phyloP scores from a whole-genome alignment of 2,888 invertebrate species.

The Phortica okadai region DNA sequence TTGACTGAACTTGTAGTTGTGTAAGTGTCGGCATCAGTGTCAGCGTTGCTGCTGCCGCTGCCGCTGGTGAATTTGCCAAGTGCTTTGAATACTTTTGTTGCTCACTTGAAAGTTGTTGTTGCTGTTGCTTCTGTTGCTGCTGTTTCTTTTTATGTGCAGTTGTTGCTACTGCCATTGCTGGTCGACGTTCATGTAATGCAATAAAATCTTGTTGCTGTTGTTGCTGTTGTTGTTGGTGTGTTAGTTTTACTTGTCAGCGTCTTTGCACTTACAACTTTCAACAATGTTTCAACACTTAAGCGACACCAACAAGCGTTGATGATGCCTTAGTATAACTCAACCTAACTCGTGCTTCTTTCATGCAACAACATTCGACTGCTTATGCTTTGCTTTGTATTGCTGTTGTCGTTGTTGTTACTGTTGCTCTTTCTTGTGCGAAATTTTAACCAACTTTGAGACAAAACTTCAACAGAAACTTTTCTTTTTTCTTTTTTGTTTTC shows the following conservation, averaged over 20 bases:
- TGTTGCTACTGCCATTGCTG: conserved; percentile 38
- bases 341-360: neutral
- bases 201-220: conserved; percentile 42
- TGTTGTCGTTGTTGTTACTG: conserved; percentile 37
- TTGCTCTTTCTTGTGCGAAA: conserved; percentile 37
- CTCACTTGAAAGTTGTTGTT: conserved; percentile 30
- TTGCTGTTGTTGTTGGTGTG: conserved; percentile 39
- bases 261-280: conserved; percentile 68
- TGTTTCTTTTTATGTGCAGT: conserved; percentile 39
- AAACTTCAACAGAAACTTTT: conserved; percentile 23
- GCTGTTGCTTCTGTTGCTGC: conserved; percentile 26
- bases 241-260: conserved; percentile 48
- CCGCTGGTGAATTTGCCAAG: conserved; percentile 7
- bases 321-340: conserved; percentile 37
- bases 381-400: conserved; percentile 12
- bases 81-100: neutral
- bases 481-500: neutral
- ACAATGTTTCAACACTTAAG: conserved; percentile 70
- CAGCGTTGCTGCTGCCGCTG: neutral
- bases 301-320: conserved; percentile 63
- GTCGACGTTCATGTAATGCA: conserved; percentile 14
- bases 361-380: conserved; percentile 33
- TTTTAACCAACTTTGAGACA: conserved; percentile 32
- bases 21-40: neutral
- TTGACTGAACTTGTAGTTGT: no score